phyloP scores from a whole-genome alignment of 1,140 invertebrate genomes.

The Diprion similis region DNA sequence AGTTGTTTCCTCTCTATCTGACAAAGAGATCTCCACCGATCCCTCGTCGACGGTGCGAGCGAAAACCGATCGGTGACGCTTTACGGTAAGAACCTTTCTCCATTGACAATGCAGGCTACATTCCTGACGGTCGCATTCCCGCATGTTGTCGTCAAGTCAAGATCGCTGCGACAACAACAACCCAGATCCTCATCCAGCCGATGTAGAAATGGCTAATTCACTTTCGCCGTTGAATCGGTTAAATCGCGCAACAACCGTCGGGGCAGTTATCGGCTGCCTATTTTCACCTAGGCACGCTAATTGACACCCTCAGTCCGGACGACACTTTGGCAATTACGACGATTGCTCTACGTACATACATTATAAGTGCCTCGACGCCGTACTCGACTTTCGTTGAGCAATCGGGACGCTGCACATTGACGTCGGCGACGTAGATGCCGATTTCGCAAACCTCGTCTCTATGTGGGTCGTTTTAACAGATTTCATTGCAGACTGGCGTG shows the following conservation, averaged over 20 bases:
- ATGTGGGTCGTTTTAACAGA: not conserved
- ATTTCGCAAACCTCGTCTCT: slow-evolving; percentile 1
- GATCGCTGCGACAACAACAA: no score
- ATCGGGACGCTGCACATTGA: not conserved
- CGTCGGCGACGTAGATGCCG: not conserved
- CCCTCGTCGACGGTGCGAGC: no score
- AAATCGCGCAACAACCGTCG: not conserved
- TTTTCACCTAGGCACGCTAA: not conserved
- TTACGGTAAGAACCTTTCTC: no score
- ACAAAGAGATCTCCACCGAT: no score
- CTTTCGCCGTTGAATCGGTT: not conserved
- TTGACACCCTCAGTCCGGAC: not conserved
- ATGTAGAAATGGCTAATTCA: not conserved
- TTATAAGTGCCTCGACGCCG: not conserved
- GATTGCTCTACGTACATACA: not conserved
- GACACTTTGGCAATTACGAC: not conserved
- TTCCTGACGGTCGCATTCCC: no score
- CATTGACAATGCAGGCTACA: no score
- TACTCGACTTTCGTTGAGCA: not conserved
- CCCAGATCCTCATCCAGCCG: no score
- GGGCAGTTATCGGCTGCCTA: not conserved
- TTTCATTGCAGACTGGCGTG: not conserved
- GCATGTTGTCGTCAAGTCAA: no score
- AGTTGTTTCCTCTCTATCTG: no score
- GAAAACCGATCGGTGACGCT: no score